A percentile compares a stretch with the other conserved stretches of the same genome.
Evolutionary conservation across 2,113 vertebrate genomes (phyloP).

Genomic region (Corydoras maculifer): DNA sequence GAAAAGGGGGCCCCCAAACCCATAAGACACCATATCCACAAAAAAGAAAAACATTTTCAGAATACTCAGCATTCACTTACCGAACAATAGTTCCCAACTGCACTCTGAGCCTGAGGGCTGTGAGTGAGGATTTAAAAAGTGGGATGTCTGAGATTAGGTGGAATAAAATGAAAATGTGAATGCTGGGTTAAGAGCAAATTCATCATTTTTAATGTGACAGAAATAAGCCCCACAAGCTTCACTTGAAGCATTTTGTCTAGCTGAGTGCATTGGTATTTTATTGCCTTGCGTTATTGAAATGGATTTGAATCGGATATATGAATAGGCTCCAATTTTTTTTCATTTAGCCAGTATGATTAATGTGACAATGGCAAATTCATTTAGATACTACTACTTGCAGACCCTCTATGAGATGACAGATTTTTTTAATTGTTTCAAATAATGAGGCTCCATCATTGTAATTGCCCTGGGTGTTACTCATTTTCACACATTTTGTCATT

Average conservation of each 20-base stretch:
- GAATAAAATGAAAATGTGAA: slow-evolving; percentile 5
- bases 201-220: not conserved
- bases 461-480: slow-evolving; percentile 25
- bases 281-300: not conserved
- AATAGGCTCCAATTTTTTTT: not conserved
- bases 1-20: not conserved
- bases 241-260: not conserved
- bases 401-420: slow-evolving; percentile 17
- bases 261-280: not conserved
- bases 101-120: not conserved
- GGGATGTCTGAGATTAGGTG: not conserved
- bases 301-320: not conserved
- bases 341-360: slow-evolving; percentile 17
- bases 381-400: not conserved
- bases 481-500: slow-evolving; percentile 36
- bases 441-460: slow-evolving; percentile 23
- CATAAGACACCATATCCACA: not conserved
- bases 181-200: not conserved
- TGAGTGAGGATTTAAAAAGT: slow-evolving; percentile 2
- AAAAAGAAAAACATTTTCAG: not conserved
- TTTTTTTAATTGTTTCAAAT: slow-evolving; percentile 33
- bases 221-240: not conserved
- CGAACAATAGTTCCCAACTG: slow-evolving; percentile 1
- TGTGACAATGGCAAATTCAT: slow-evolving; percentile 11
- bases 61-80: not conserved